Evolutionary conservation across 2,888 invertebrate genomes (phyloP).

Genomic region (Crioceris asparagi): DNA sequence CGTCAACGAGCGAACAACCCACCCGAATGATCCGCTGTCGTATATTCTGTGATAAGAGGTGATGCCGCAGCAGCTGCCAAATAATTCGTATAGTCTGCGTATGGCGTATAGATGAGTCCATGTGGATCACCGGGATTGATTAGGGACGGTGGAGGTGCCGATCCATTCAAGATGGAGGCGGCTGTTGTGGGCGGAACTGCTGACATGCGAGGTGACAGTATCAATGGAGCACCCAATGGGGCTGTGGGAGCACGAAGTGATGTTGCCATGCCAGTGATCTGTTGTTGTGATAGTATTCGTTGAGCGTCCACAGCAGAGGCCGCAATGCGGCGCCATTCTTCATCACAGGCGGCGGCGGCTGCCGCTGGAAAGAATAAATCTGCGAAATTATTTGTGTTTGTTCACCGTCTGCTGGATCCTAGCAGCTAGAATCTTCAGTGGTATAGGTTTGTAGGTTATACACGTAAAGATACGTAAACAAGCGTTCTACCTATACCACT

Average conservation of each 20-base stretch:
- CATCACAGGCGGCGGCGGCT: conserved; percentile 46
- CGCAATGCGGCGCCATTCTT: conserved; percentile 74
- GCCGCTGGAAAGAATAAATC: conserved; percentile 3
- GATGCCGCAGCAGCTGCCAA: conserved; percentile 70
- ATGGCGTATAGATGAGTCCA: conserved; percentile 79
- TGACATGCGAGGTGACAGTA: conserved; percentile 82
- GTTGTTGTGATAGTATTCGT: conserved; percentile 54
- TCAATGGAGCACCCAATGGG: conserved; percentile 84
- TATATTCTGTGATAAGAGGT: conserved; percentile 74
- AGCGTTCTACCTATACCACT: too few species aligned
- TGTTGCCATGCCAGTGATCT: conserved; percentile 50
- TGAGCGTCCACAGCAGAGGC: conserved; percentile 70
- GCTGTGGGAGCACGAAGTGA: conserved; percentile 46
- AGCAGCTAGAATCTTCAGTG: too few species aligned
- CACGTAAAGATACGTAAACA: too few species aligned
- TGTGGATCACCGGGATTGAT: conserved; percentile 43
- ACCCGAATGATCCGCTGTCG: conserved; percentile 87
- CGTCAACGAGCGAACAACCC: conserved; percentile 83
- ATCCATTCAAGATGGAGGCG: conserved; percentile 55
- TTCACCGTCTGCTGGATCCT: too few species aligned
- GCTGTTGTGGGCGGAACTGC: conserved; percentile 52
- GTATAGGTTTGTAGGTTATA: too few species aligned
- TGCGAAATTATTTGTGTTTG: background rate
- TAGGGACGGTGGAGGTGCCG: conserved; percentile 18
- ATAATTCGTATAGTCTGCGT: conserved; percentile 84